Conservation (phyloP, 1,140 invertebrate species). For the Heliothis virescens region DNA sequence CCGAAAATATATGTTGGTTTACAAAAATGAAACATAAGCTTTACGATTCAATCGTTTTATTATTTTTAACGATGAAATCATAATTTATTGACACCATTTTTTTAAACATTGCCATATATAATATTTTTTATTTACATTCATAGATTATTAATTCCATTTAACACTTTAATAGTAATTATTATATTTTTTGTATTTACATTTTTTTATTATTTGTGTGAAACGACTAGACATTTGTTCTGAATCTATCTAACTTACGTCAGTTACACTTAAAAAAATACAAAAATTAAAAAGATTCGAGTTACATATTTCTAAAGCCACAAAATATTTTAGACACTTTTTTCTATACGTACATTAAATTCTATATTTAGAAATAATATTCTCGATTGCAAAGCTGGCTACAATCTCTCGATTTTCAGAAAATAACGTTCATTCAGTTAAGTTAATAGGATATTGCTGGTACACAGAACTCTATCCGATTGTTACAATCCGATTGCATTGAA, state of each 20-base stretch:
- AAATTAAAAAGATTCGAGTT: constrained; percentile 5
- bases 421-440: neutral
- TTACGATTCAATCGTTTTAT: constrained; percentile 50
- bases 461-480: neutral
- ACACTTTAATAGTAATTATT: constrained; percentile 33
- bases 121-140: constrained; percentile 46
- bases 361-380: neutral
- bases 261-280: constrained; percentile 40
- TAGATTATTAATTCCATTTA: constrained; percentile 41
- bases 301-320: neutral
- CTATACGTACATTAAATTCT: neutral
- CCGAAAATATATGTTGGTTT: neutral
- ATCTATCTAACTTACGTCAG: constrained; percentile 36
- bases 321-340: constrained; percentile 11
- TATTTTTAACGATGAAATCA: constrained; percentile 44
- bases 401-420: neutral
- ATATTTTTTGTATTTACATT: constrained; percentile 42
- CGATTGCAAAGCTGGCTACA: neutral
- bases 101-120: constrained; percentile 40
- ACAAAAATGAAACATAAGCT: constrained; percentile 30
- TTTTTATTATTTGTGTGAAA: constrained; percentile 36
- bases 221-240: constrained; percentile 38
- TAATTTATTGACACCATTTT: constrained; percentile 45
- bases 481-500: neutral
- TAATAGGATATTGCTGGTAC: constrained; percentile 3